Base-by-base conservation (phyloP, 2,888 invertebrate genomes). In the Pyrochroa serraticornis region DNA sequence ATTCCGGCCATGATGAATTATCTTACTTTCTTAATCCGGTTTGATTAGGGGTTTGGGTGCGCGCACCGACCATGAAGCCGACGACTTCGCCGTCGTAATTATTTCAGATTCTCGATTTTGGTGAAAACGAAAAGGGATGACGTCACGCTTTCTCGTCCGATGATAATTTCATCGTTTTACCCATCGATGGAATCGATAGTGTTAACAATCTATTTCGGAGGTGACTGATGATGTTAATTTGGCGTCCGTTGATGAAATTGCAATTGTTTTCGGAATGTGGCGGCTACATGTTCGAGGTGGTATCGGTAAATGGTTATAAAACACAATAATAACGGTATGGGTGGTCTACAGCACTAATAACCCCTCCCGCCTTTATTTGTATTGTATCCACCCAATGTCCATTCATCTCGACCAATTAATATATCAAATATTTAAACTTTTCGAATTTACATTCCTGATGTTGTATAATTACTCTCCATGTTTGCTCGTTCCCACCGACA, bases 351-450 rank as follows among this genome's bases (percentile, higher is more conserved):
- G 69, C 66, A 66, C 71, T 72, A 72, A 71, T 68, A 71, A 70
- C 66, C 68, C 22, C 66, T 67, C 22, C 72, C 72, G 69, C 74
- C 74, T 73, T 69, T 74, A 73, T 74, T 74, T 74, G 72, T 71
- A 69, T 67, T 67, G 68, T 69, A 71, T 69, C 74, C 69, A 73
- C 72, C 73, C 72, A 70, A 69, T 66, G 71, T 64, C 66, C 66
- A 71, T 71, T 68, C 65, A 70, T 69, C 63, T 65, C 62, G 58
- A 60, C 70, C 73, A 73, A 73, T 73, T 73, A 73, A 73, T 72
- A 71, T 71, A 70, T 71, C 71, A 72, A 71, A 71, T 72, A 71
- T 72, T 72, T 68, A 68, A 66, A 64, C 66, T 63, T 66, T 64
- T 64, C 52, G 54, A 64, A 66, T 66, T 61, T 66, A 62, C 63